Percentiles rank a stretch among this genome's conserved stretches.
Conservation (phyloP, 2,797 vertebrate species). For the Syngnathus acus region DNA sequence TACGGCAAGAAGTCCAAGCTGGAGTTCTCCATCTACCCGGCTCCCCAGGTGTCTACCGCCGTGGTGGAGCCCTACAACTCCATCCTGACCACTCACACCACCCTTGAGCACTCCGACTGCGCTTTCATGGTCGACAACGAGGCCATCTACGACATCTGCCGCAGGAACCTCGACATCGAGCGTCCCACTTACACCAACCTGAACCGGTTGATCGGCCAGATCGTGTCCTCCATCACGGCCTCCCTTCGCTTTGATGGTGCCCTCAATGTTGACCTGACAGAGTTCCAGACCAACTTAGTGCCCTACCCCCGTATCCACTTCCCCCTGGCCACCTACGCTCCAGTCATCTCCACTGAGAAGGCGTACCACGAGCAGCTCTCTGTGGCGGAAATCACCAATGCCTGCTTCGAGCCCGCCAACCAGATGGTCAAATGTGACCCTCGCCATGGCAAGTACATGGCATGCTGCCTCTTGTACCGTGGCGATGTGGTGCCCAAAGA, state of each 20-base stretch:
- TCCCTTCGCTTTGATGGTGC: constrained; percentile 52
- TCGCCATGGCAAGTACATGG: constrained; percentile 67
- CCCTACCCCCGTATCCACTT: constrained; percentile 59
- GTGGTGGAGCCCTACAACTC: constrained; percentile 61
- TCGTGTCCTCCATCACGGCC: constrained; percentile 52
- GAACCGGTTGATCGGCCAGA: constrained; percentile 47
- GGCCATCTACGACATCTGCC: constrained; percentile 79
- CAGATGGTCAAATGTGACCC: constrained; percentile 68
- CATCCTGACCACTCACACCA: constrained; percentile 62
- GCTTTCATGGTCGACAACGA: constrained; percentile 68
- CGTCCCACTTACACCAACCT: constrained; percentile 60
- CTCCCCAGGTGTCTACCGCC: constrained; percentile 57
- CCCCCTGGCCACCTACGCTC: constrained; percentile 55
- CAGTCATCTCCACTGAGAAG: constrained; percentile 56
- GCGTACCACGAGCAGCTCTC: constrained; percentile 60
- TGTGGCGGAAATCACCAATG: constrained; percentile 55
- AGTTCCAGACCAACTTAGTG: constrained; percentile 60
- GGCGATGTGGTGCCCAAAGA: constrained; percentile 80
- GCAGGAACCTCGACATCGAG: constrained; percentile 76
- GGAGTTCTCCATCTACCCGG: constrained; percentile 60
- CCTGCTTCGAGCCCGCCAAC: constrained; percentile 63
- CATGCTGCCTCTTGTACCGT: constrained; percentile 67
- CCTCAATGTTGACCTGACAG: constrained; percentile 52
- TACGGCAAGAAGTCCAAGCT: constrained; percentile 41
- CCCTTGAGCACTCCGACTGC: constrained; percentile 63